Percentiles rank a stretch among this genome's conserved stretches.
Evolutionary conservation across 2,113 vertebrate genomes (phyloP).

Genomic region (Cinclus cinclus): DNA sequence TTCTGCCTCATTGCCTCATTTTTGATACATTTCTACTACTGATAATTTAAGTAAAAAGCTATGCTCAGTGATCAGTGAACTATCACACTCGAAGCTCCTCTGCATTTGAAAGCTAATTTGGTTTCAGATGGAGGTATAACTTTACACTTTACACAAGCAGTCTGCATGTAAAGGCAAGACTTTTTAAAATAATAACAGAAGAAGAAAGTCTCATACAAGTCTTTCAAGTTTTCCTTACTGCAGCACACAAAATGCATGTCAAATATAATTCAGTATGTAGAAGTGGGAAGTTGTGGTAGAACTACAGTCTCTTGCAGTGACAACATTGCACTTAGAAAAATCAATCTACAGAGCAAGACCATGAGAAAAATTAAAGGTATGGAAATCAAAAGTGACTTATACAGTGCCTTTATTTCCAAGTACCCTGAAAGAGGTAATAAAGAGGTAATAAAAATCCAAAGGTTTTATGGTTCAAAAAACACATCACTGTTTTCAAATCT

Average conservation of each 20-base stretch:
- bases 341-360: not conserved
- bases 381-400: not conserved
- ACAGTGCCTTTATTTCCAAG: not conserved
- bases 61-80: not conserved
- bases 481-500: not conserved
- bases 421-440: not conserved
- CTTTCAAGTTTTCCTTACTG: not conserved
- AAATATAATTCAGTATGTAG: not conserved
- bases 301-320: not conserved
- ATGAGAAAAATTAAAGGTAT: not conserved
- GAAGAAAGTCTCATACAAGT: not conserved
- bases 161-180: not conserved
- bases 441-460: not conserved
- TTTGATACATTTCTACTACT: not conserved
- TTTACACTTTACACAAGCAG: not conserved
- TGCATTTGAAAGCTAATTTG: not conserved
- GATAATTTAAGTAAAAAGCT: slow-evolving; percentile 11
- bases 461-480: not conserved
- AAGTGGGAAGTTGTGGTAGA: not conserved
- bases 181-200: slow-evolving; percentile 4
- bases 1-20: slow-evolving; percentile 19
- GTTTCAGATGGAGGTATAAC: not conserved
- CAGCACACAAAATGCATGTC: not conserved
- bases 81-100: not conserved
- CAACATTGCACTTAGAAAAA: not conserved